Evolutionary conservation across 2,113 vertebrate species (phyloP).

Genomic region (Psophia crepitans): DNA sequence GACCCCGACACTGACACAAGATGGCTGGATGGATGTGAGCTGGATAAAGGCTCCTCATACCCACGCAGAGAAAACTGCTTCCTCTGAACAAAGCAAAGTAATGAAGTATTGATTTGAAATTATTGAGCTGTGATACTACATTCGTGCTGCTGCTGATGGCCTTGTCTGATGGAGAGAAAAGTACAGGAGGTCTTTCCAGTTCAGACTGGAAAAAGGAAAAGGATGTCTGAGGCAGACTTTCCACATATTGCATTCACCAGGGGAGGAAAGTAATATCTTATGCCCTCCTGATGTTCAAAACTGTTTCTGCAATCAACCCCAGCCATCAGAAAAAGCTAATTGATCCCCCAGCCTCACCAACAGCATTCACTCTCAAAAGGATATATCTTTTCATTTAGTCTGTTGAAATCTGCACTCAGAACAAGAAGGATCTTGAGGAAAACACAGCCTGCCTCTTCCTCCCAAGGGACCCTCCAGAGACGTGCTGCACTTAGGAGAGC

Average conservation of each 20-base stretch:
- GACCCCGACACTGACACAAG: background rate
- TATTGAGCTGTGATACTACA: background rate
- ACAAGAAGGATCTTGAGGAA: background rate
- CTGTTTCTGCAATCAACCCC: slow-evolving; percentile 2
- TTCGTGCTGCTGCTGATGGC: background rate
- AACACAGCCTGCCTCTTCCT: background rate
- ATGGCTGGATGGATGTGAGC: background rate
- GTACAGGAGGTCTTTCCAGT: background rate
- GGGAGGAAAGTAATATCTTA: background rate
- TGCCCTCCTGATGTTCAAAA: background rate
- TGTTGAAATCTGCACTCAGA: background rate
- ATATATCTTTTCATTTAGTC: background rate
- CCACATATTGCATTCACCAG: background rate
- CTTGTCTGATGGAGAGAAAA: background rate
- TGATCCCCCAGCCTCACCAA: background rate
- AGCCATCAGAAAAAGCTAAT: background rate
- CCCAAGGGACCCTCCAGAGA: background rate
- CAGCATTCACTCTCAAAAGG: background rate
- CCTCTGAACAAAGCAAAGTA: background rate
- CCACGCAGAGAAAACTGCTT: background rate
- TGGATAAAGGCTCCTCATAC: background rate
- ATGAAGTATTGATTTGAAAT: slow-evolving; percentile 15
- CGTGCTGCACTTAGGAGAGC: background rate
- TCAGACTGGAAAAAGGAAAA: slow-evolving; percentile 16
- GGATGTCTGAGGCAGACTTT: background rate